These are phyloP conservation scores for Bombus turneri DNA, from an alignment of 1,140 invertebrate species.

Conservation along the genomic window DNA sequence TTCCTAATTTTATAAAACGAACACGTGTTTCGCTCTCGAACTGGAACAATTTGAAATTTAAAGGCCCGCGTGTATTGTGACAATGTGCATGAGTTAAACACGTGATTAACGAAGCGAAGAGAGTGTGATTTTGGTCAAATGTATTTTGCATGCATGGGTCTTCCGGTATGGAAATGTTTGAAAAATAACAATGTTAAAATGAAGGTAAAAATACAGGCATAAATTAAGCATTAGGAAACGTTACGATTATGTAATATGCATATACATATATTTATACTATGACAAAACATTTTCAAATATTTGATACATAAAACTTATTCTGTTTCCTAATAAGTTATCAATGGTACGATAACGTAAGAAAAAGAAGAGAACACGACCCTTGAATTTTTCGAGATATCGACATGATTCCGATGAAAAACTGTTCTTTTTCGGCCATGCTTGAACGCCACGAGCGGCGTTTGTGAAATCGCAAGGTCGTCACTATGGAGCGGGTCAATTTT, in stretches of 20 bases:
- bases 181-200: background rate
- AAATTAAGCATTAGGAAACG: background rate
- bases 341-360: too few relatives aligned
- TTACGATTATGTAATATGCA: too few relatives aligned
- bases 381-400: background rate
- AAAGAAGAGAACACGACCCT: too few relatives aligned
- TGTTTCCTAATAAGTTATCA: background rate
- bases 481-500: conserved; percentile 14
- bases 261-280: background rate
- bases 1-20: background rate
- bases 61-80: background rate
- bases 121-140: background rate
- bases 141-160: background rate
- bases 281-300: background rate
- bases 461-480: background rate
- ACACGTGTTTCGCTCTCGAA: background rate
- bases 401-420: background rate
- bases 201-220: background rate
- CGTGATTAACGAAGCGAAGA: background rate
- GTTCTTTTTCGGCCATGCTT: too few relatives aligned
- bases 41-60: background rate
- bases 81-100: background rate
- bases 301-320: background rate
- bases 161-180: background rate
- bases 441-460: background rate